Conservation (phyloP, 2,888 invertebrate species). For the Rugalucina vietnamica region DNA sequence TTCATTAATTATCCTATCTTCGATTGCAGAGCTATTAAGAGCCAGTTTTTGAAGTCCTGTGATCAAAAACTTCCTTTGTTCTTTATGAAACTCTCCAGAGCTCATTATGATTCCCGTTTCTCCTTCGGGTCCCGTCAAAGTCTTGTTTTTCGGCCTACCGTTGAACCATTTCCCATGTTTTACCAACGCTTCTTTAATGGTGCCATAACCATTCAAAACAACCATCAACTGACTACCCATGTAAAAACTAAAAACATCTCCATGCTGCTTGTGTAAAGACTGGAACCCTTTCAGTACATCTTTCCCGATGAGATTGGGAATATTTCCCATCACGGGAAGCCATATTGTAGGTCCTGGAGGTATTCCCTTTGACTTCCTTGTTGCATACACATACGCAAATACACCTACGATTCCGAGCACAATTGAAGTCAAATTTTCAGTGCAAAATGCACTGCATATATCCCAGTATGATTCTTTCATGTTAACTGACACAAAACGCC, state of each 20-base stretch:
- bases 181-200: constrained; percentile 66
- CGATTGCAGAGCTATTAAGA: constrained; percentile 48
- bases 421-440: too few species aligned
- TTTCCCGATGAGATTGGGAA: constrained; percentile 4
- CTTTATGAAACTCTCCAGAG: constrained; percentile 49
- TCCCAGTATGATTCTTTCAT: too few species aligned
- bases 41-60: constrained; percentile 55
- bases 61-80: constrained; percentile 51
- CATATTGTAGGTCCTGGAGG: constrained; percentile 5
- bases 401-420: too few species aligned
- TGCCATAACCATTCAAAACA: constrained; percentile 64
- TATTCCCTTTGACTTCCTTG: neutral
- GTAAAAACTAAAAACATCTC: constrained; percentile 64
- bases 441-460: too few species aligned
- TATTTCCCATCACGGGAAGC: neutral
- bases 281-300: constrained; percentile 1
- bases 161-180: constrained; percentile 62
- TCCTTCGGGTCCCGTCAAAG: neutral
- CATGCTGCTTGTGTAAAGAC: constrained; percentile 60
- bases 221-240: constrained; percentile 64
- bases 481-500: too few species aligned
- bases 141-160: constrained; percentile 57
- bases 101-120: constrained; percentile 20
- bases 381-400: neutral
- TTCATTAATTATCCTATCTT: constrained; percentile 53